Evolutionary conservation across 2,888 invertebrate species (phyloP), one percentile per base, ranked within the genome.

Genomic region (Trichogramma dendrolimi): DNA sequence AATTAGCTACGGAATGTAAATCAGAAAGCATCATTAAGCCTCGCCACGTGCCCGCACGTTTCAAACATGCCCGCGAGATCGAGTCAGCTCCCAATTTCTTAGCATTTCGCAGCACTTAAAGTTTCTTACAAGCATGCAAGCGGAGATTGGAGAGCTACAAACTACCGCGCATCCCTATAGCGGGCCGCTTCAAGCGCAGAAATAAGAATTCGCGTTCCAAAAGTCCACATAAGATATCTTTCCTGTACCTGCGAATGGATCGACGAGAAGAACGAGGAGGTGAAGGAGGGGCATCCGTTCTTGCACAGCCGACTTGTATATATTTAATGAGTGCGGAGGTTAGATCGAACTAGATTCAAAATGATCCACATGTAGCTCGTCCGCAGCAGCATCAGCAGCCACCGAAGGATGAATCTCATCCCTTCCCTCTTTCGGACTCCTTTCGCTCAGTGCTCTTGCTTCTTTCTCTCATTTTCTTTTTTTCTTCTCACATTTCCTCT

Each of bases 311-410:
- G 2, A 27, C 27, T 2, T 27, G 64, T 69, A 68, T 64, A 70
- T 71, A 69, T 71, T 70, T 72, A 72, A 72, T 71, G 72, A 72
- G 69, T 64, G 61, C 61, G 58, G 69, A 65, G 64, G 66, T 68
- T 67, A 66, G 69, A 70, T 71, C 68, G 65, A 27, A 67, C 68
- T 68, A 69, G 69, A 69, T 70, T 67, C 68, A 61, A 68, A 67
- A 63, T 66, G 61, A 67, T 69, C 67, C 62, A 55, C 62, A 63
- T 60, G 64, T 14, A 52, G 41, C 55, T n/a, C 41, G 52, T 53
- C 39, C 27, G 40, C n/a, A 41, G 55, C 10, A 27, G 8, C 4
- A 11, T 11, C 44, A 50, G 40, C 39, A 39, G 51, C 39, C 46
- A 39, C 38, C 14, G 14, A n/a, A 62, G 66, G 69, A 70, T 66